Evolutionary conservation across 2,113 vertebrate species (phyloP).

Genomic region (Microtus ochrogaster): DNA sequence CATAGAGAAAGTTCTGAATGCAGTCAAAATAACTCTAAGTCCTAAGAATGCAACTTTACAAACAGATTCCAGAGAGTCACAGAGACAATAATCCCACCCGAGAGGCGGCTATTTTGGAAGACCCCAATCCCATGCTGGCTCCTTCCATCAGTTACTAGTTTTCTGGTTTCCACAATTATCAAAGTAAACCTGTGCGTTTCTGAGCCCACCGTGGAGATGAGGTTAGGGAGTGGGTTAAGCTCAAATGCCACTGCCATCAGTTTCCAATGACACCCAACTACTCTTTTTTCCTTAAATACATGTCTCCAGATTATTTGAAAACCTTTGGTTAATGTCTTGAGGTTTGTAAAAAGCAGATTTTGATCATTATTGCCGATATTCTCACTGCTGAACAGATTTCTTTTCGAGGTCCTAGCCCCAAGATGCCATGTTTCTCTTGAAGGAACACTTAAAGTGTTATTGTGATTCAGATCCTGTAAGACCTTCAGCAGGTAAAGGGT

Average conservation of each 20-base stretch:
- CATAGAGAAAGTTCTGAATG: slow-evolving; percentile 11
- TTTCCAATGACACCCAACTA: background rate
- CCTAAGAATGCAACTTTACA: background rate
- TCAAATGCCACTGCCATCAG: background rate
- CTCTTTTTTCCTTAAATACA: background rate
- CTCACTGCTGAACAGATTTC: background rate
- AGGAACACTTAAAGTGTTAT: background rate
- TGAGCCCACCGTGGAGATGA: background rate
- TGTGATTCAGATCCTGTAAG: background rate
- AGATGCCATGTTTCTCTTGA: background rate
- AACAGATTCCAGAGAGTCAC: background rate
- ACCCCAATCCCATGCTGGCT: background rate
- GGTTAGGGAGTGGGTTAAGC: background rate
- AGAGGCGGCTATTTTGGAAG: background rate
- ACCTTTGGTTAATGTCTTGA: slow-evolving; percentile 45
- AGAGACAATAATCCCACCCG: background rate
- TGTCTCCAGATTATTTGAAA: background rate
- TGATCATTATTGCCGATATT: background rate
- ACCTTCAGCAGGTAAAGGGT: background rate
- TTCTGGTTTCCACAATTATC: background rate
- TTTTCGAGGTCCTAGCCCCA: background rate
- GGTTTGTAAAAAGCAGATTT: background rate
- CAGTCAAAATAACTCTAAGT: slow-evolving; percentile 4
- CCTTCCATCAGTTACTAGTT: background rate
- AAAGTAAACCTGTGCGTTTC: background rate